Percentiles rank a stretch among this genome's conserved stretches.
Evolutionary conservation across 23 tunicate species (phyloP).

Genomic region (Ciona savignyi): DNA sequence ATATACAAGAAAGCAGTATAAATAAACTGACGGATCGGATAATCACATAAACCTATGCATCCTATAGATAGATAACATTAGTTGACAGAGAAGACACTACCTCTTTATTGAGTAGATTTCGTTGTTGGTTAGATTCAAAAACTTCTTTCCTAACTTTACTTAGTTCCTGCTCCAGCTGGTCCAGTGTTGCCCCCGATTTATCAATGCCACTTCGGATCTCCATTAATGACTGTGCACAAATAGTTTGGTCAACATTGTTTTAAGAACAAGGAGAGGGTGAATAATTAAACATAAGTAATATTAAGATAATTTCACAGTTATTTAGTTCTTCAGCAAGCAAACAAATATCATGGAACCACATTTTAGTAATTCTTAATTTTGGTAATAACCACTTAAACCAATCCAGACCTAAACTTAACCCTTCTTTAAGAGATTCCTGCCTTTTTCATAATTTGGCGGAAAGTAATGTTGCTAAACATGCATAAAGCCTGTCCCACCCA

Average conservation of each 20-base stretch:
- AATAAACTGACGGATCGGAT: too few species aligned
- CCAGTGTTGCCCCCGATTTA: slow-evolving; percentile 51
- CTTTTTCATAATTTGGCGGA: too few species aligned
- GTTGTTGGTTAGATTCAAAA: slow-evolving; percentile 39
- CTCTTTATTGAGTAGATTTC: slow-evolving; percentile 57
- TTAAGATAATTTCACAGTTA: too few species aligned
- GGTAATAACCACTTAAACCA: background rate
- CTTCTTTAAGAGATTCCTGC: too few species aligned
- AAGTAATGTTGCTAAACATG: too few species aligned
- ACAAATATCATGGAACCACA: too few species aligned
- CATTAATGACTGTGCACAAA: slow-evolving; percentile 28
- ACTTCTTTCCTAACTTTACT: slow-evolving; percentile 53
- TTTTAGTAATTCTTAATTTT: background rate
- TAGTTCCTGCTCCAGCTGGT: slow-evolving; percentile 58
- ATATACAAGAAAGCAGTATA: background rate
- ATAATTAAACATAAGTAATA: slow-evolving; percentile 9
- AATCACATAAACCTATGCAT: too few species aligned
- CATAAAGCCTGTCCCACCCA: too few species aligned
- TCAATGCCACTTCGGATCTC: slow-evolving; percentile 67
- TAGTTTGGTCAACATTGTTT: background rate
- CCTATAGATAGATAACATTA: too few species aligned
- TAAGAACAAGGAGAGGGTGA: background rate
- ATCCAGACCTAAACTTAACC: too few species aligned
- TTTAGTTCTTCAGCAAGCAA: too few species aligned
- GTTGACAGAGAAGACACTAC: too few species aligned